Base-by-base conservation (phyloP, 2,888 invertebrate genomes). In the Elysia crispata region DNA sequence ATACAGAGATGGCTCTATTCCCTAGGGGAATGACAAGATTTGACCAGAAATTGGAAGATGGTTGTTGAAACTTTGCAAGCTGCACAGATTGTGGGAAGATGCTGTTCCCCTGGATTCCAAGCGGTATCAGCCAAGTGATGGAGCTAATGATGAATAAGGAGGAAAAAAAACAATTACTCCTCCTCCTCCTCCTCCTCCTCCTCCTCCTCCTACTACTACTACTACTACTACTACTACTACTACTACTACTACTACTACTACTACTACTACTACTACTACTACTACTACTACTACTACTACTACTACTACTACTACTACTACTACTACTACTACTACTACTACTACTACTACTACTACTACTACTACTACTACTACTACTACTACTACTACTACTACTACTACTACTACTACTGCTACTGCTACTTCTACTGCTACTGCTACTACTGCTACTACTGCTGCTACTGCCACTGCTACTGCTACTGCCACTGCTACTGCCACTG, bases 231-330 rank as follows among this genome's bases (percentile, higher is more conserved):
- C 28, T 70, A 70, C 30, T 70, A 70, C 30, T 70, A 70, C 30
- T 70, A 70, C 30, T 70, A 70, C 30, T 70, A 70, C 30, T 70
- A 70, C 30, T 70, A 70, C 30, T 41, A 70, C 50, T 76, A 28
- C 31, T 76, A 15, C 62, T 62, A 28, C 70, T 70, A 18, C 23
- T 1, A 1, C 23, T 67, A 67, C 23, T 67, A 67, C 23, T 67
- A 67, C 23, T 67, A 67, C 23, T 67, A 67, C 23, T 67, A 67
- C 23, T 67, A 67, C 23, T 67, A 67, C 23, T 67, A 67, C 23
- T 67, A 67, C 23, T 67, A 67, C 23, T 67, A 67, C 23, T 67
- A 67, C 23, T 67, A 67, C 23, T 67, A 67, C 23, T 67, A 67
- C 23, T 67, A 67, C 23, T 67, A 67, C 23, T 67, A 67, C 23